Evolutionary conservation across 2,888 invertebrate genomes (phyloP).

Genomic region (Spodoptera picta): DNA sequence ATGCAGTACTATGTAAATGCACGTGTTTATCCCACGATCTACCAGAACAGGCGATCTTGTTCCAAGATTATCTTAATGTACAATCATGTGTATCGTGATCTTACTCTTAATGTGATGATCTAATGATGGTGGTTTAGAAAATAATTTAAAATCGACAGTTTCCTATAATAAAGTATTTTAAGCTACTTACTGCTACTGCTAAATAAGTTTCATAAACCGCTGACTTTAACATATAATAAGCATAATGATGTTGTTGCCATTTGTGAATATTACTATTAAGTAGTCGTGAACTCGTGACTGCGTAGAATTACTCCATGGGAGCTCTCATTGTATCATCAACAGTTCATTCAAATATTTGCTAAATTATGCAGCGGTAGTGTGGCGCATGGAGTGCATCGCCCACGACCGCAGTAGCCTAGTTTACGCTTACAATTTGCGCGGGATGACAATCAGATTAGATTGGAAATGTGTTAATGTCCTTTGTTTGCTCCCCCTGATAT

Average conservation of each 20-base stretch:
- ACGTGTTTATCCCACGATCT: slow-evolving; percentile 40
- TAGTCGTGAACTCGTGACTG: neutral
- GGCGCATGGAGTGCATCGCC: slow-evolving; percentile 16
- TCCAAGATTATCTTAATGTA: slow-evolving; percentile 25
- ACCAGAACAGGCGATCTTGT: slow-evolving; percentile 15
- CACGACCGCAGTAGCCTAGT: slow-evolving; percentile 36
- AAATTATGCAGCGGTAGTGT: slow-evolving; percentile 19
- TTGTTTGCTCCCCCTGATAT: slow-evolving; percentile 33
- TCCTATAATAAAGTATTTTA: too few species aligned
- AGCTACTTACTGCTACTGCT: too few species aligned
- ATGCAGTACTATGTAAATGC: slow-evolving; percentile 32
- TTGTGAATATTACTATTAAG: too few species aligned
- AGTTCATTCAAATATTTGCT: neutral
- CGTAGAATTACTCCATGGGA: neutral
- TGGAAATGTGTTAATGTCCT: slow-evolving; percentile 30
- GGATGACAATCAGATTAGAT: slow-evolving; percentile 48
- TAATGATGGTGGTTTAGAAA: slow-evolving; percentile 9
- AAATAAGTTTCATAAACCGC: too few species aligned
- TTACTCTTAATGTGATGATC: neutral
- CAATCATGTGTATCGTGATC: slow-evolving; percentile 2
- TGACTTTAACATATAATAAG: too few species aligned
- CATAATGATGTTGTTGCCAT: too few species aligned
- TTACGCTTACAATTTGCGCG: slow-evolving; percentile 23
- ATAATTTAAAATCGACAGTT: too few species aligned
- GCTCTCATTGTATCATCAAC: too few species aligned